A percentile compares a stretch with the other conserved stretches of the same genome.
Conservation (phyloP, 2,797 vertebrate genomes). For the Pagetopsis macropterus region DNA sequence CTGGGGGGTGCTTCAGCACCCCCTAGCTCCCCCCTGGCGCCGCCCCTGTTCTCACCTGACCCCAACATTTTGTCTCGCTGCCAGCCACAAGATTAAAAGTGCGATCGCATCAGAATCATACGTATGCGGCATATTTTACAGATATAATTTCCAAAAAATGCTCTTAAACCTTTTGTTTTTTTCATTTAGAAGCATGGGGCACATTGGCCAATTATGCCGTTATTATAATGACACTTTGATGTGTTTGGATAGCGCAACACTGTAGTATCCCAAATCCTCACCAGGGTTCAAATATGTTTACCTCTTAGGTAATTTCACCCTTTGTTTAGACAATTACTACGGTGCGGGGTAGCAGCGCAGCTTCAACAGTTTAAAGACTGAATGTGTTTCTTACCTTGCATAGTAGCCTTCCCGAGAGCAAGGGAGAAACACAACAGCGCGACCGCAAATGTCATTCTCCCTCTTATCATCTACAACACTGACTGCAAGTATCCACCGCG, state of each 20-base stretch:
- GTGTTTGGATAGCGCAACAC: constrained; percentile 6
- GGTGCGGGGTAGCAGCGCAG: background rate
- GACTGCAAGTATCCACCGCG: constrained; percentile 8
- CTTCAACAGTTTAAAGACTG: constrained; percentile 29
- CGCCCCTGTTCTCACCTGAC: constrained; percentile 46
- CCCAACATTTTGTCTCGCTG: constrained; percentile 36
- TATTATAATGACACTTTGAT: background rate
- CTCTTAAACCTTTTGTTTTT: too few relatives aligned
- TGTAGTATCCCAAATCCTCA: background rate
- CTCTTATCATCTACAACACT: background rate
- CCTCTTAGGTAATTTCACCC: background rate
- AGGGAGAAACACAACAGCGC: constrained; percentile 66
- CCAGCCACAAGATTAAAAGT: constrained; percentile 16
- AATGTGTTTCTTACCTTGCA: constrained; percentile 65
- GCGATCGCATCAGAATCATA: background rate
- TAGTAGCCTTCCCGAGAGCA: constrained; percentile 46
- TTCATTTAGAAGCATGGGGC: background rate
- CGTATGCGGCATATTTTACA: background rate
- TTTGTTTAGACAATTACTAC: background rate
- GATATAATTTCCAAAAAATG: too few relatives aligned
- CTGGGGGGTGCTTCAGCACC: too few relatives aligned
- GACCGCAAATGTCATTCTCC: constrained; percentile 74
- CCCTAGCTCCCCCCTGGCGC: too few relatives aligned
- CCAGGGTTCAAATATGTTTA: background rate
- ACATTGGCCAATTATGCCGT: background rate